Conservation (phyloP, 2,113 vertebrate genomes). For the Etheostoma spectabile region DNA sequence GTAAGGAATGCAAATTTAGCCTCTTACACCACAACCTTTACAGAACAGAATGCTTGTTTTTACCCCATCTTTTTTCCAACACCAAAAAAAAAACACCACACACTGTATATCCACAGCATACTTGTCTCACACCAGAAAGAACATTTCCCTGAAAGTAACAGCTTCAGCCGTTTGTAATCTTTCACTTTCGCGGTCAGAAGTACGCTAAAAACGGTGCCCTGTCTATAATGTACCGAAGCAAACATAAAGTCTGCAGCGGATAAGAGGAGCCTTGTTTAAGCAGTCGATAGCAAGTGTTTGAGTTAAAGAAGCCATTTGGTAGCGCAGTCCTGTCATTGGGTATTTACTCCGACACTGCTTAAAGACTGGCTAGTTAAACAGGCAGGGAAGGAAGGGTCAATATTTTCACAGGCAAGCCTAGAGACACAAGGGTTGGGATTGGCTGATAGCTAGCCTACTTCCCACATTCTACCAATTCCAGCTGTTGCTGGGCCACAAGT, state of each 20-base stretch:
- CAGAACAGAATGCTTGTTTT: conserved; percentile 28
- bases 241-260: conserved; percentile 76
- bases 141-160: conserved; percentile 37
- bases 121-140: conserved; percentile 10
- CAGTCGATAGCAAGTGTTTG: conserved; percentile 74
- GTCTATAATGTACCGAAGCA: conserved; percentile 70
- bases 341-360: conserved; percentile 83
- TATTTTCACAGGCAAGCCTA: conserved; percentile 81
- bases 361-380: conserved; percentile 82
- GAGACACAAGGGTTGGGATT: conserved; percentile 71
- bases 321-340: conserved; percentile 72
- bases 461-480: conserved; percentile 47
- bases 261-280: conserved; percentile 75
- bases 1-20: not conserved
- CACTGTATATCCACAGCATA: conserved; percentile 2
- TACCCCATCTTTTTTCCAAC: conserved; percentile 11
- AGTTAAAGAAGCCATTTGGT: conserved; percentile 69
- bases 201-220: conserved; percentile 50
- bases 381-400: conserved; percentile 81
- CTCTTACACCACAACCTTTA: not conserved
- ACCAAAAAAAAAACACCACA: conserved; percentile 8
- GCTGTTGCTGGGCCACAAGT: not conserved
- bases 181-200: conserved; percentile 42
- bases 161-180: conserved; percentile 34
- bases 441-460: conserved; percentile 59